Evolutionary conservation across 92 coral and sea anemone genomes (phyloP), one percentile per base, ranked within the genome.

Genomic region (Actinernus sp.): DNA sequence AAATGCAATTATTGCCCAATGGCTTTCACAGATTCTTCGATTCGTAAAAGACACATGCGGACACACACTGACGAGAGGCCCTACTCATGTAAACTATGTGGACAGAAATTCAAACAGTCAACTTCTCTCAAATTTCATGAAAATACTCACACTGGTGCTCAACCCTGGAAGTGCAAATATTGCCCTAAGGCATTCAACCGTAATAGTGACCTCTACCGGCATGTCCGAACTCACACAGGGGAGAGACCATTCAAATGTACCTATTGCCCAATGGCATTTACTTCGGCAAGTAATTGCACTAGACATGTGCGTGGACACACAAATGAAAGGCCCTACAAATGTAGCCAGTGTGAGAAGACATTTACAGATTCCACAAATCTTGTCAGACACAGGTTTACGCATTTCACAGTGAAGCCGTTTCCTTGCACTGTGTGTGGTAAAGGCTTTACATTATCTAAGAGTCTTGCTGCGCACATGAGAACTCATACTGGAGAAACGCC

Each of bases 1-100:
- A 17, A 45, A 23, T 45, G 52, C 19, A 8, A 12, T 9, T 18
- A 6, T 23, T 45, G 52, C 21, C 11, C 8, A 4, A 45, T 9
- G 22, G 21, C 8, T 5, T 45, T 45, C 22, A 17, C 17, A 8
- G 11, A 45, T 5, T 8, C 52, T 7, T 17, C 8, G 18, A 6
- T 6, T 23, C 52, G 10, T 18, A 45, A 7, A 23, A 7, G 8
- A 4, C 52, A 45, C 21, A 6, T 18, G 21, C 52, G 52, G 18
- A 45, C 52, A 18, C 52, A 45, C 52, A 45, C 52, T 12, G 19
- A 45, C 6, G 21, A 45, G 52, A 45, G 19, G 22, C 52, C 52
- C 5, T 45, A 45, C 52, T 4, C 4, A 23, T 45, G 52, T 18
- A 18, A 45, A 5, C 10, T 45, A 6, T 45, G 52, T 18, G 52